Base-by-base conservation (phyloP, 2,797 vertebrate species). In the Sebastes alutus region DNA sequence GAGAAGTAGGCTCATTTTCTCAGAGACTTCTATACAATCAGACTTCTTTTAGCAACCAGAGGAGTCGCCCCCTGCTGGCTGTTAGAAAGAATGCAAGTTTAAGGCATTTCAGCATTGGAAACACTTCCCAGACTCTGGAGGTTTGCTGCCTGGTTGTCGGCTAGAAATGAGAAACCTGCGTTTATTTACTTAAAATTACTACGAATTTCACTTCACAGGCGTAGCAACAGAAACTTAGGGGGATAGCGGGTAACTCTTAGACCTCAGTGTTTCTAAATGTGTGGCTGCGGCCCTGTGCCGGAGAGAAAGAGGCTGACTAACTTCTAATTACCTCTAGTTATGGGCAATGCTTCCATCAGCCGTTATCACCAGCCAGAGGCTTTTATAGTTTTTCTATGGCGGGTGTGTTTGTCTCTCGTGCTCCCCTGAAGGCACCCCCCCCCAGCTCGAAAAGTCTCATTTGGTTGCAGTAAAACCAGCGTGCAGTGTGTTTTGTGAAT, bases 401-500 rank as follows among this genome's bases (percentile, higher is more conserved):
- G 66, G 73, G 9, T 38, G 59, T 75, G 72, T 74, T 66, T 82
- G 64, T 77, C 46, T 74, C 66, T 60, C 22, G 0, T 10, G 60
- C 49, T 75, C 27, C 61, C 61, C 35, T 33, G n/a, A 61, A 77
- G 32, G 42, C 35, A n/a, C 16, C 38, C 16, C 38, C 20, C 33
- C 46, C 10, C 59, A 18, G 59, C 56, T 42, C 20, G 18, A 80
- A 78, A 77, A 71, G 56, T 29, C 81, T 78, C 76, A 56, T 85
- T 82, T 81, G 70, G 75, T 56, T 68, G 56, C 64, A 74, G 78
- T 72, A 69, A 82, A 79, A 65, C 72, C 67, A 78, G 42, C 1
- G 13, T 58, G 73, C 22, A 66, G 35, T 73, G 61, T 58, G 55
- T 78, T 77, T 78, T 84, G 66, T 67, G 75, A 86, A 85, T 86